Evolutionary conservation across 1,140 invertebrate species (phyloP), one percentile per base, ranked within the genome.

Genomic region (Bactericera cockerelli): DNA sequence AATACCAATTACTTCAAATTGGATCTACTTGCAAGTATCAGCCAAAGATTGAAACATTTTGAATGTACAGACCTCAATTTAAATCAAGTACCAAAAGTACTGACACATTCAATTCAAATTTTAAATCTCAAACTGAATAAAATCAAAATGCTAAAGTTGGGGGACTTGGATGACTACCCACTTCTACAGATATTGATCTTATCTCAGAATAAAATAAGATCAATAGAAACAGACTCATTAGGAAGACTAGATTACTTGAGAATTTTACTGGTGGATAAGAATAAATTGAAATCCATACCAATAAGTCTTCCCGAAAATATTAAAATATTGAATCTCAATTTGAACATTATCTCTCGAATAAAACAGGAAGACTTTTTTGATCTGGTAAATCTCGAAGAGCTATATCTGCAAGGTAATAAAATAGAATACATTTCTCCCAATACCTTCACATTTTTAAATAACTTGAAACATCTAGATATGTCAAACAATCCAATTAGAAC

Each of bases 271-370:
- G 6, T 49, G 19, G 22, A 49, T n/a, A 49, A 49, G 6, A 49
- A 49, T 16, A 49, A 22, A 49, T 49, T 49, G 42, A 49, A 22
- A 49, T 19, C 22, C 8, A n/a, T 49, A 8, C 42, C 42, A 19
- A 6, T n/a, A 19, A 49, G 42, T 49, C 22, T 49, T 6, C 42
- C 42, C 3, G 42, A 49, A 49, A 19, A 16, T 22, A 49, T 49
- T 49, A 16, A 49, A 49, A 49, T 49, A 49, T 49, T 49, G 19
- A 49, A 49, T 49, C 22, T 49, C n/a, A 49, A 49, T 49, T 19
- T 19, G 3, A 49, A 49, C 19, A 19, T 49, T 19, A 49, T 49
- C n/a, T 6, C 22, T n/a, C 6, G 22, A 49, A 49, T 49, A 19
- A n/a, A 49, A 10, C 42, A 49, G 22, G 3, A 49, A 19, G 42